Base-by-base conservation (phyloP, 1,140 invertebrate genomes). In the Rhynchophorus ferrugineus region DNA sequence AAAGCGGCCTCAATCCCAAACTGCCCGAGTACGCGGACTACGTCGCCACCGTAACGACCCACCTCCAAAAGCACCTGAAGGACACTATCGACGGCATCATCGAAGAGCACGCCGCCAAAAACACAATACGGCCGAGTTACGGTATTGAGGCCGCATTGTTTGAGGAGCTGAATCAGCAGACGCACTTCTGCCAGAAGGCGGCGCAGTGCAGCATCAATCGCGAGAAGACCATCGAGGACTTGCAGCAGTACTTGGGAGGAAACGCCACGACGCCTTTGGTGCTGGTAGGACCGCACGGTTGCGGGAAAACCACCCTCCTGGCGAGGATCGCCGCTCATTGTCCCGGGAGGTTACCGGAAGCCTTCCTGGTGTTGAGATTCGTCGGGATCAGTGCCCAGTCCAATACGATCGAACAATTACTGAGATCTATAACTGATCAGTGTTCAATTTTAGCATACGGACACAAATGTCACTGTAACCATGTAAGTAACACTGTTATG, bases 271-370 rank as follows among this genome's bases (percentile, higher is more conserved):
- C 67, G 29, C 86, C 86, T 0, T 69, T 91, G 43, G 76, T 90
- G 9, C 66, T 92, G n/a, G 78, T 84, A 53, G 89, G 89, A 0
- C 78, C 80, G 21, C 74, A 79, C 8, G 89, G 89, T 14, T 84
- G 84, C 69, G 89, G 89, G 1, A 91, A 91, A 70, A 87, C 84
- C 2, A 83, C 85, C 3, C 69, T 91, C 3, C 71, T 88, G 5
- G 83, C 85, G 2, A 78, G 85, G 58, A 78, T 83, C 3, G 79
- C 79, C 19, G 78, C 81, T 54, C 77, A 74, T 56, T 81, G 73
- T 65, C 78, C 77, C 62, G 76, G 70, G 56, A 87, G 84, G 81
- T 74, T 80, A 53, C 79, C 80, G 1, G 80, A 86, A 59, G 72
- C 79, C 7, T 71, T 75, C 56, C 59, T 79, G 1, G 58, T 82